phyloP scores from a whole-genome alignment of 2,113 vertebrate species.

The Passer domesticus region DNA sequence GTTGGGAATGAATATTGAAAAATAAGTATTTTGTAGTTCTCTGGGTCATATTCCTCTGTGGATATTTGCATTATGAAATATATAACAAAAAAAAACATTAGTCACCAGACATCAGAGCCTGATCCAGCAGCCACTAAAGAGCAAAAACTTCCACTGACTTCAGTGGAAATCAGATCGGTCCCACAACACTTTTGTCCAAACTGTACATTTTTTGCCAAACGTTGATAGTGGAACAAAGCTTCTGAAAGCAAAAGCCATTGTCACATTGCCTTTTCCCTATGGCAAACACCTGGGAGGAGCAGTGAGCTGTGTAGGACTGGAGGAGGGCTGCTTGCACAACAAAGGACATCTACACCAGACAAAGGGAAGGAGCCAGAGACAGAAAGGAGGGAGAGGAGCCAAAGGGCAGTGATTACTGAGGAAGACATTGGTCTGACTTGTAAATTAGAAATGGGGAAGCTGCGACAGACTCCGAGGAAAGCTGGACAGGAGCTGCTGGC shows the following conservation, averaged over 20 bases:
- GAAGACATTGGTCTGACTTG: neutral
- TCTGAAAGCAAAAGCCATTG: neutral
- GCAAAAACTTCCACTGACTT: conserved; percentile 26
- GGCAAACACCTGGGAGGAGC: neutral
- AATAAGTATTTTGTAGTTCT: conserved; percentile 18
- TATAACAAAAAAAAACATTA: neutral
- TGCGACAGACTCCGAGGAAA: neutral
- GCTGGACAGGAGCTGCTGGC: neutral
- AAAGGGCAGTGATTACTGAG: neutral
- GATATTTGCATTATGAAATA: conserved; percentile 18
- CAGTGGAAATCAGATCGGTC: neutral
- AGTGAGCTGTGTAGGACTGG: neutral
- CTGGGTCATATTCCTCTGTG: neutral
- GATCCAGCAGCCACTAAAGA: conserved; percentile 6
- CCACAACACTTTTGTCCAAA: neutral
- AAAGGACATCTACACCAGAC: neutral
- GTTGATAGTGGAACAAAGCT: neutral
- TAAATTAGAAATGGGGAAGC: neutral
- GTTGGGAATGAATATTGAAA: conserved; percentile 8
- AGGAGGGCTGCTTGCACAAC: neutral
- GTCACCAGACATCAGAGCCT: neutral
- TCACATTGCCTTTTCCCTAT: neutral
- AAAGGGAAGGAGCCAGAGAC: neutral
- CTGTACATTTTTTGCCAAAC: neutral
- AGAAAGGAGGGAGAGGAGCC: neutral